Evolutionary conservation across 2,888 invertebrate genomes (phyloP).

Genomic region (Caenorhabditis sp.): DNA sequence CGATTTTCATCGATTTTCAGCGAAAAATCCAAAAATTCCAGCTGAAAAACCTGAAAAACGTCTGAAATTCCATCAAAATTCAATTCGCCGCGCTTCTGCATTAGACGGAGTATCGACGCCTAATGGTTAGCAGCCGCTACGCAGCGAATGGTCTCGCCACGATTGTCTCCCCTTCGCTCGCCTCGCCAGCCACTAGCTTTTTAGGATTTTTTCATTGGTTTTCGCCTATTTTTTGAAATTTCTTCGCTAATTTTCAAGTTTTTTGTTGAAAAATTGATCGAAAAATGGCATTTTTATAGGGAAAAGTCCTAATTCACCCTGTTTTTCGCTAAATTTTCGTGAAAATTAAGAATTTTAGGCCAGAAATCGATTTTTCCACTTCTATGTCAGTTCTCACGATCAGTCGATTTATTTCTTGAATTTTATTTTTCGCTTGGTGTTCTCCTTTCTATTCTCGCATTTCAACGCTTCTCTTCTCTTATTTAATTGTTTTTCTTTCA

Average conservation of each 20-base stretch:
- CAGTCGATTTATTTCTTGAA: neutral
- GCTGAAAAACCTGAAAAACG: neutral
- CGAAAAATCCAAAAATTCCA: neutral
- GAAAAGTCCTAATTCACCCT: neutral
- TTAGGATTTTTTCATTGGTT: slow-evolving; percentile 29
- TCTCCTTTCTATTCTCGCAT: neutral
- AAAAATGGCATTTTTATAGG: neutral
- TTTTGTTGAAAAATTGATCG: neutral
- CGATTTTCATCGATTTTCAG: slow-evolving; percentile 2
- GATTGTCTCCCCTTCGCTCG: neutral
- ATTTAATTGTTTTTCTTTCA: slow-evolving; percentile 36
- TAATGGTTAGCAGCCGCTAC: slow-evolving; percentile 1
- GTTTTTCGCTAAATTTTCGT: neutral
- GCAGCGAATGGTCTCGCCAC: slow-evolving; percentile 63
- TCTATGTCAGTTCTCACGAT: too few relatives aligned
- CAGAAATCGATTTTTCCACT: neutral
- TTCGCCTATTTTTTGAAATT: slow-evolving; percentile 15
- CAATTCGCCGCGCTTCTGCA: slow-evolving; percentile 17
- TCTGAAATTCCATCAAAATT: neutral
- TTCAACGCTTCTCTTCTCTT: neutral
- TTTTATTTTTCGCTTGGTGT: neutral
- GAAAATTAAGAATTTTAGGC: slow-evolving; percentile 8
- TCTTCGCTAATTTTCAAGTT: slow-evolving; percentile 10
- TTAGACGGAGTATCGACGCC: slow-evolving; percentile 31
- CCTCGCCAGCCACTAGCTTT: neutral